Base-by-base conservation (phyloP, 1,140 invertebrate species). In the Paraescarpia echinospica region DNA sequence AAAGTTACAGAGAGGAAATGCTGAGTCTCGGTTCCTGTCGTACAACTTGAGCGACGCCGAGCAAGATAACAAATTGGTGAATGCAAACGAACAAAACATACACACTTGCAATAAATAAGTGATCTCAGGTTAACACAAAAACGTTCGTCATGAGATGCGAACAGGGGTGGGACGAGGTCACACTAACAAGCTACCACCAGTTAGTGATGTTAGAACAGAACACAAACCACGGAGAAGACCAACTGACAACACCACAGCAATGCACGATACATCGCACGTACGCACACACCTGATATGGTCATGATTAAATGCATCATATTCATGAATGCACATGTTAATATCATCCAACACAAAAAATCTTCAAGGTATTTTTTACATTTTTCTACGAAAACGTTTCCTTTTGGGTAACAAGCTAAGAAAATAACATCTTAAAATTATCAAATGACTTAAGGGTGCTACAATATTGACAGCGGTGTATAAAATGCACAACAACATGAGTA, bases 71-170 rank as follows among this genome's bases (percentile, higher is more conserved):
- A 77, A 77, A 77, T 77, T 4, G 41, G 41, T 41, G 59, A 77
- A 77, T 18, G 59, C 59, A 77, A 77, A 77, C 59, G 59, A 77
- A 77, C 59, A 77, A 77, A 77, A 77, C 59, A 77, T 77, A 77
- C 59, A 77, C 59, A 77, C 59, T 77, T 77, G 59, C 59, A 77
- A 77, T 77, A 77, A 77, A 77, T 77, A 77, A 77, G 59, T 77
- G 59, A 18, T 27, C 59, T 77, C 59, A 77, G 27, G 59, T 77
- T 27, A 77, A 18, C 59, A 77, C 0, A 77, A 18, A n/a, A 77
- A 31, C 27, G 59, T 31, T 77, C 59, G 22, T 77, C 22, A 27
- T 4, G 59, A 77, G 59, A 41, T 12, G 41, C 41, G 41, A 77
- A 77, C 59, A 27, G 22, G 1, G 59, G 59, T 77, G 59, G 9